phyloP scores from a whole-genome alignment of 2,888 invertebrate species.

The Dusona sp. region DNA sequence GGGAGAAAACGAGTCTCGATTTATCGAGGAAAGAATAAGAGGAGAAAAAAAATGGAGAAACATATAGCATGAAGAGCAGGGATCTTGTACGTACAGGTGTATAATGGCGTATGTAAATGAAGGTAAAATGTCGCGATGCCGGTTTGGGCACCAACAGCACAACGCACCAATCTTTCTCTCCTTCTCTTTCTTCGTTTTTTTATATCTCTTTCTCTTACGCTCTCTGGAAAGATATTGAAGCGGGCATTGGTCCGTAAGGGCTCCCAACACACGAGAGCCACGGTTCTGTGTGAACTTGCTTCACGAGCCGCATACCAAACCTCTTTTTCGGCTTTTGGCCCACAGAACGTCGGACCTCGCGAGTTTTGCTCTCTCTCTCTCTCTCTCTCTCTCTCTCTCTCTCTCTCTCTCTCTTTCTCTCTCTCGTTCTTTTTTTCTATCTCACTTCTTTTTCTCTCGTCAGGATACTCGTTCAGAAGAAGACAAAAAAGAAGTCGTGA shows the following conservation, averaged over 20 bases:
- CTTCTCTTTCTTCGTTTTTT: slow-evolving; percentile 21
- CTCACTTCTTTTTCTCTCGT: slow-evolving; percentile 1
- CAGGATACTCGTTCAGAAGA: slow-evolving; percentile 38
- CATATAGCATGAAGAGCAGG: slow-evolving; percentile 48
- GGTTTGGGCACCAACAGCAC: slow-evolving; percentile 72
- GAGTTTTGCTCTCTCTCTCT: slow-evolving; percentile 55
- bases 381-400: slow-evolving; percentile 59
- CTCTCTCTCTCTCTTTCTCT: slow-evolving; percentile 51
- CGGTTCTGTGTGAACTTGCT: slow-evolving; percentile 81
- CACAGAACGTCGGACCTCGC: slow-evolving; percentile 60
- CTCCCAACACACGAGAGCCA: slow-evolving; percentile 36
- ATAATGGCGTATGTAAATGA: slow-evolving; percentile 79
- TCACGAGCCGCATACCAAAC: slow-evolving; percentile 82
- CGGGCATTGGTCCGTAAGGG: slow-evolving; percentile 54
- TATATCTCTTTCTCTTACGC: slow-evolving; percentile 52
- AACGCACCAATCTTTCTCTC: slow-evolving; percentile 65
- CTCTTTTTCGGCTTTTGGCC: slow-evolving; percentile 73
- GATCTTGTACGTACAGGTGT: slow-evolving; percentile 76
- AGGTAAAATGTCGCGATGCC: slow-evolving; percentile 75
- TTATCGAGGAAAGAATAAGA: slow-evolving; percentile 25
- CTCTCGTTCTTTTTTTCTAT: slow-evolving; percentile 23
- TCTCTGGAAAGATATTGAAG: slow-evolving; percentile 41
- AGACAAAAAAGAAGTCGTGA: slow-evolving; percentile 39
- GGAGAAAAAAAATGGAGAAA: slow-evolving; percentile 42
- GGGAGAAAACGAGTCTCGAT: background rate